Base-by-base conservation (phyloP, 2,113 vertebrate genomes). In the Electrona antarctica region DNA sequence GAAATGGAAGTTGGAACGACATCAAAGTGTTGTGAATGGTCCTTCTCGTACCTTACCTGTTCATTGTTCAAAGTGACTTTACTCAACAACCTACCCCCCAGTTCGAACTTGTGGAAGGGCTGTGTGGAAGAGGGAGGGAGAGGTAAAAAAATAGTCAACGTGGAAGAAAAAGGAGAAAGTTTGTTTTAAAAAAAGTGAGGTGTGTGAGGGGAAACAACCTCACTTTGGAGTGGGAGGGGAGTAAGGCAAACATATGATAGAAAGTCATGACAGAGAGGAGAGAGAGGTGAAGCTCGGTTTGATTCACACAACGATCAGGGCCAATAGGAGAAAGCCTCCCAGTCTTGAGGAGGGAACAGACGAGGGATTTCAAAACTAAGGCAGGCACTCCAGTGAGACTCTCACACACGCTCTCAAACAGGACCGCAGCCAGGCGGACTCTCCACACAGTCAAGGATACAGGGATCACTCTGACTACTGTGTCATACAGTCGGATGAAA, bases 291-390 rank as follows among this genome's bases (percentile, higher is more conserved):
- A 70, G 74, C 63, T 85, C 85, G 70, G 82, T 82, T 89, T 85
- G 91, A 91, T 92, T 92, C 89, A 88, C 88, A 91, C 84, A 93
- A 89, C 71, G 90, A 87, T 80, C 80, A 57, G 92, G 94, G 89
- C 94, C 95, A 95, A 95, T 94, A 87, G 94, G 94, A 87, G 90
- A 91, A 83, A 89, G 83, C 89, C 80, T 87, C 93, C 94, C 88
- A 83, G 90, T 85, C 91, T 85, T 87, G 87, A 89, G 76, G 90
- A 83, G 74, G 85, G 91, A 92, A 73, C 83, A 92, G 89, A 87
- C 90, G 91, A 81, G 80, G 89, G 90, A 78, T 84, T 82, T 87
- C 87, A 85, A 41, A 81, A 89, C 60, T 86, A 74, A 91, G 86
- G 86, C 86, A 88, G 85, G 74, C 82, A 80, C 83, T 81, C 79